Evolutionary conservation across 2,113 vertebrate species (phyloP).

Genomic region (Donacobius atricapilla): DNA sequence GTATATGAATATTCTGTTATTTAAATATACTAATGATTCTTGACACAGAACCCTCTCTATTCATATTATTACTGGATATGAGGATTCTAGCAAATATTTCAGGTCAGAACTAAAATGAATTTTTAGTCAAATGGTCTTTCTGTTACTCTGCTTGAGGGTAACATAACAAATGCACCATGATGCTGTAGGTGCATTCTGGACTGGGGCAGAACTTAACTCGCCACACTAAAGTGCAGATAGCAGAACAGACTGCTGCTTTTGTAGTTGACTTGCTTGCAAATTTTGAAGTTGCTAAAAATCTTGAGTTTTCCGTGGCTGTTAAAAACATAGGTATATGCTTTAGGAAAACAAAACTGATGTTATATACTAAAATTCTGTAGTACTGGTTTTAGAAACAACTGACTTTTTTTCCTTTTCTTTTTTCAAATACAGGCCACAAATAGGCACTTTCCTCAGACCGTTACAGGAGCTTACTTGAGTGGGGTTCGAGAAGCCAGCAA

Average conservation of each 20-base stretch:
- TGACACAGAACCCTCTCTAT: background rate
- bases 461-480: conserved; percentile 95
- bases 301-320: background rate
- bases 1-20: background rate
- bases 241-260: background rate
- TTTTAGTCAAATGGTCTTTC: background rate
- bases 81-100: background rate
- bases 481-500: conserved; percentile 98
- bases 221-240: background rate
- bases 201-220: background rate
- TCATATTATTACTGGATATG: background rate
- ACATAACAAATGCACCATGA: background rate
- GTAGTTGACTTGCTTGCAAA: background rate
- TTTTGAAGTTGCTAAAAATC: background rate
- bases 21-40: background rate
- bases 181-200: background rate
- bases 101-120: background rate
- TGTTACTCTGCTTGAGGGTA: background rate
- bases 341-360: background rate
- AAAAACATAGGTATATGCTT: background rate
- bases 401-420: background rate
- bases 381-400: background rate
- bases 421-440: conserved; percentile 85
- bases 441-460: conserved; percentile 96
- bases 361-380: background rate